Evolutionary conservation across 2,797 vertebrate species (phyloP), one percentile per base, ranked within the genome.

Genomic region (Bovichtus diacanthus): DNA sequence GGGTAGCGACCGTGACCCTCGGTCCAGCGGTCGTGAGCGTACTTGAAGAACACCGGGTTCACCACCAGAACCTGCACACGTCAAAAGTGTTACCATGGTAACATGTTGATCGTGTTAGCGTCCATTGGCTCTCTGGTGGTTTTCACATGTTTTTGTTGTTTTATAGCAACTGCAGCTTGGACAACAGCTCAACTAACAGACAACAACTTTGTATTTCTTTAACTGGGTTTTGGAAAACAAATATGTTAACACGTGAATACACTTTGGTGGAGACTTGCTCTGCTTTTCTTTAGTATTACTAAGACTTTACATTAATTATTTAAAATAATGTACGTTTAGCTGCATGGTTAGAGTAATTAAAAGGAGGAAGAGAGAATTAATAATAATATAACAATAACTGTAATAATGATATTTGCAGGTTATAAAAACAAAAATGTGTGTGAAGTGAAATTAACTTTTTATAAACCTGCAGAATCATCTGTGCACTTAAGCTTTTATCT

Each of bases 1-100:
- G 96, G 96, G 64, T 97, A 96, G 1, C 90, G 84, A 2, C 96
- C 96, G 0, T 93, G 93, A 6, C 3, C 76, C 78, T 94, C 85
- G 0, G 84, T 95, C 96, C 95, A 96, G 1, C n/a, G 91, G 43
- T 97, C 94, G 0, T 95, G 88, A 23, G 94, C 93, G 34, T 97
- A 96, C 70, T 95, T 96, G 64, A 97, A 95, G 83, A 97, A 97
- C 8, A 76, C 75, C 0, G 95, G 95, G 58, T 93, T 96, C 56
- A 96, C 83, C 77, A 97, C 95, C 50, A 96, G 76, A 54, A 96
- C 94, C 95, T 96, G 78, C 2, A 41, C 4, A 12, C 9, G n/a
- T n/a, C n/a, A n/a, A n/a, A n/a, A 50, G 3, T 1, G 31, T 62
- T 55, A 38, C n/a, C 25, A 61, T 41, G 13, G 18, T 9, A 25